These are phyloP conservation scores for Hartigia nigra DNA, from an alignment of 2,888 invertebrate species.

Conservation along the genomic window DNA sequence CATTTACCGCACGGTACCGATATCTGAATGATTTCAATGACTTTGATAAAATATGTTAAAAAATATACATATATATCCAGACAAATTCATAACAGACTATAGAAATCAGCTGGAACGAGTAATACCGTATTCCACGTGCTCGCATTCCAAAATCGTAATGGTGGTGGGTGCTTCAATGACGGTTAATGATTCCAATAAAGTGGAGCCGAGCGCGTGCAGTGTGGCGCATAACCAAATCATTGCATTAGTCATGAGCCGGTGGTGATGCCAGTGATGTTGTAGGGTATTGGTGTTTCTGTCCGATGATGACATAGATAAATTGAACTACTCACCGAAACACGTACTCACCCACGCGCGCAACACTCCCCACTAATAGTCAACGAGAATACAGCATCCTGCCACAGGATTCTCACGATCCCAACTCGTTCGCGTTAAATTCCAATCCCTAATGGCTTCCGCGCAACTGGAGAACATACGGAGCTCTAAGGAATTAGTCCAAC, in stretches of 20 bases:
- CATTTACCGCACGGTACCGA: not conserved
- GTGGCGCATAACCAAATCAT: slow-evolving; percentile 5
- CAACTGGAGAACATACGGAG: not conserved
- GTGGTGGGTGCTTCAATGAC: not conserved
- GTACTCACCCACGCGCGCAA: not conserved
- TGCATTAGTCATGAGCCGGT: not conserved
- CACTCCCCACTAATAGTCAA: not conserved
- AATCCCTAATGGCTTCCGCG: not conserved
- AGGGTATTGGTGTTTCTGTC: not conserved
- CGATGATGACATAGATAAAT: not conserved
- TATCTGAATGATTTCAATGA: not conserved
- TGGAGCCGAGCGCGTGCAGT: not conserved
- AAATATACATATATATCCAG: not conserved
- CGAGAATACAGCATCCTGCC: not conserved
- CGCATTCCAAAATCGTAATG: not conserved
- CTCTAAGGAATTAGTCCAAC: not conserved
- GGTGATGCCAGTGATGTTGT: not conserved
- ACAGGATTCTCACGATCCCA: not conserved
- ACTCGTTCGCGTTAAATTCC: not conserved
- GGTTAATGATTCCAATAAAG: slow-evolving; percentile 5
- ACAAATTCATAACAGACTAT: not conserved
- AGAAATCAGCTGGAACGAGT: not conserved
- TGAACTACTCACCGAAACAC: not conserved
- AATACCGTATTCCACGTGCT: not conserved
- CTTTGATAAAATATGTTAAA: not conserved